These are phyloP conservation scores for Ectemnius cavifrons DNA, from an alignment of 2,888 invertebrate species.

Conservation along the genomic window DNA sequence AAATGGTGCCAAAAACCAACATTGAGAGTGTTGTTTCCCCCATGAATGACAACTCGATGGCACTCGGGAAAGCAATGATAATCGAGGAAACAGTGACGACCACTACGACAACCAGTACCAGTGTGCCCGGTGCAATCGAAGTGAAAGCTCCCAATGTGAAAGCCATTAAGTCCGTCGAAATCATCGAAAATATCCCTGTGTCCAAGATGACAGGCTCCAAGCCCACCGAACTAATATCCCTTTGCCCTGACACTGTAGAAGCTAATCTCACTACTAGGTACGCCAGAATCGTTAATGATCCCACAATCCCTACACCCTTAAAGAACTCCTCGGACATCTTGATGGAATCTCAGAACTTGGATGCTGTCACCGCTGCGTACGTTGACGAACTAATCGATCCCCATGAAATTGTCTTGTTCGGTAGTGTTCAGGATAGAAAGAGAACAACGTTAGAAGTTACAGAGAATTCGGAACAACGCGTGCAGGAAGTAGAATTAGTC, in stretches of 20 bases:
- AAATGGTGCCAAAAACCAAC: no score
- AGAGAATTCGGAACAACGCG: no score
- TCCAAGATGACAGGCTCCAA: slow-evolving; percentile 60
- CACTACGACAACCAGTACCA: slow-evolving; percentile 57
- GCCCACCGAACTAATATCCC: slow-evolving; percentile 66
- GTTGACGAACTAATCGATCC: slow-evolving; percentile 28
- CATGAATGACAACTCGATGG: no score
- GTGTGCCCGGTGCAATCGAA: slow-evolving; percentile 49
- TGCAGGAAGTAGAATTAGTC: no score
- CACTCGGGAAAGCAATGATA: slow-evolving; percentile 54
- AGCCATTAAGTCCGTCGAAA: slow-evolving; percentile 59
- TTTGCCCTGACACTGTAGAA: slow-evolving; percentile 72
- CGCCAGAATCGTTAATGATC: slow-evolving; percentile 61
- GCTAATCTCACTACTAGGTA: slow-evolving; percentile 71
- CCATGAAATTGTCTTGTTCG: slow-evolving; percentile 66
- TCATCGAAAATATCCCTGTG: slow-evolving; percentile 61
- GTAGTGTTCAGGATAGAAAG: slow-evolving; percentile 72
- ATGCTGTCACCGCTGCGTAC: slow-evolving; percentile 23
- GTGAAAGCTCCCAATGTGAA: slow-evolving; percentile 60
- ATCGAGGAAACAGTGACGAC: slow-evolving; percentile 56
- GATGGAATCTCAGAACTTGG: slow-evolving; percentile 15
- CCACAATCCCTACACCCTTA: slow-evolving; percentile 28
- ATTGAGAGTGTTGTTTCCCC: no score
- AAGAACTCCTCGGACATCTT: slow-evolving; percentile 20
- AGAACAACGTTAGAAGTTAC: slow-evolving; percentile 23